Base-by-base conservation (phyloP, 2,797 vertebrate genomes). In the Gambusia yucatana region DNA sequence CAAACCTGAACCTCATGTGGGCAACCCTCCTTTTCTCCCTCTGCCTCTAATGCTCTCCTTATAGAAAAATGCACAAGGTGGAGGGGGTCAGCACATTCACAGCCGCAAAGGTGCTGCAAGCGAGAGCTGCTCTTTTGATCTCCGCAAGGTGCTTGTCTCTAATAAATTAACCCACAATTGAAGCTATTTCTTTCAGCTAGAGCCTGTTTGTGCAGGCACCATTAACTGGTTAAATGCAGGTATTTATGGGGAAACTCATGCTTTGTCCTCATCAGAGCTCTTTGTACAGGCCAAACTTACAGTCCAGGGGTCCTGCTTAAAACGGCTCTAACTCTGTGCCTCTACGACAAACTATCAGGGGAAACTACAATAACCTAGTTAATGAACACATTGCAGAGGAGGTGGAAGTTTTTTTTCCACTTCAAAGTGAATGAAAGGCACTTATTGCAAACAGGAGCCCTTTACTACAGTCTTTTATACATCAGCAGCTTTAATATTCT, bases 121-220 rank as follows among this genome's bases (percentile, higher is more conserved):
- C 74, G 59, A 90, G 91, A 89, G 81, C 74, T 47, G 85, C 88
- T 79, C 6, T 89, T 96, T 95, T 96, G 95, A 96, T 96, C 96
- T 92, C 92, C 33, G 89, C 82, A 90, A 72, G 95, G 87, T 8
- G 85, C 93, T 93, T 84, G 90, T 93, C 94, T 94, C 94, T 87
- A 95, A 94, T 95, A 96, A 96, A 95, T 95, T 94, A 95, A 92
- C 75, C 90, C 75, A 89, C 92, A 94, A 95, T 94, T 86, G 83
- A 78, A 91, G 92, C 90, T 75, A 87, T 93, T 95, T 94, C 88
- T 79, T 95, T 90, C 91, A 89, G 92, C 93, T 80, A 85, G 92
- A 93, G 92, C 91, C 93, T 16, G 87, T 93, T 93, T 92, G 88
- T 90, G 89, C 88, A 90, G 89, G 93, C 90, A 90, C 94, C 94